Evolutionary conservation across 2,888 invertebrate genomes (phyloP), one percentile per base, ranked within the genome.

Genomic region (Lithosia quadra): DNA sequence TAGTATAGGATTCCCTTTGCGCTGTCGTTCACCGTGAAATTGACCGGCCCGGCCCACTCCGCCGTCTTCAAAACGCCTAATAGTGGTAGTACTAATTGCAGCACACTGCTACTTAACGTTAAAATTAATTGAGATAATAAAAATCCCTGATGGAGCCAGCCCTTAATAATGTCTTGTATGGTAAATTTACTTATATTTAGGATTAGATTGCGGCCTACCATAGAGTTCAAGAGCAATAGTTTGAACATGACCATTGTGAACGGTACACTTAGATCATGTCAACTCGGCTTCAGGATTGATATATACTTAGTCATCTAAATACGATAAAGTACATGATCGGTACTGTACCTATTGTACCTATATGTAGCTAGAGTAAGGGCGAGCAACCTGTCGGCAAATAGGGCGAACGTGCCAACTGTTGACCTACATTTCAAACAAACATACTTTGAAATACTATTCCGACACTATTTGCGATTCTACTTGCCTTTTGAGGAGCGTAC

Each of bases 381-480:
- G 43, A 56, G 39, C 18, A 56, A 57, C 39, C 39, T 28, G 22
- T 56, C 21, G 15, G 24, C 33, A 67, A 67, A 67, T 43, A 57
- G 39, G 43, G 33, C 61, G 21, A 43, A 56, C 62, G 56, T 61
- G 36, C n/a, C 34, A 61, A 66, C 33, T 15, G 56, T 39, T 62
- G 62, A 62, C 61, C 68, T 57, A 65, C 33, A 60, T 62, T 15
- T 43, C 34, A 53, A 63, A 63, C 55, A 63, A 58, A 65, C 58
- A 65, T 10, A 53, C 28, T 58, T 65, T 33, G 43, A 33, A 33
- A n/a, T 57, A 64, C 39, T 15, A 55, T 49, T 22, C 43, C 39
- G 28, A 61, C 11, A 10, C 34, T 53, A 60, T 24, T 65, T 49
- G 28, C 18, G 28, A 22, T 36, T 22, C 3, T 53, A 53, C 49